A percentile compares a stretch with the other conserved stretches of the same genome.
phyloP scores from a whole-genome alignment of 2,113 vertebrate species.

The Phaetusa simplex region DNA sequence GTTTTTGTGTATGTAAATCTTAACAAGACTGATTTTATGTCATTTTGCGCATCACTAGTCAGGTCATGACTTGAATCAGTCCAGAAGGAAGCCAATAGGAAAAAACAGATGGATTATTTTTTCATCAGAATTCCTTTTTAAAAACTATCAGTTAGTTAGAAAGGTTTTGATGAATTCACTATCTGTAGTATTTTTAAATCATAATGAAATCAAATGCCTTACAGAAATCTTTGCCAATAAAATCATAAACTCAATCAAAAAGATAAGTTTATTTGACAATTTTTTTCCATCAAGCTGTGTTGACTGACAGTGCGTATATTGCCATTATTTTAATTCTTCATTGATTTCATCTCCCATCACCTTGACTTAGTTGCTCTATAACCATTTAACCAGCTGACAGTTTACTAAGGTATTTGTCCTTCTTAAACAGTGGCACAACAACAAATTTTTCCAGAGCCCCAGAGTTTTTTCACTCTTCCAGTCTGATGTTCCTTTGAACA shows the following conservation, averaged over 20 bases:
- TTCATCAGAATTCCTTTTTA: background rate
- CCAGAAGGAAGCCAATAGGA: background rate
- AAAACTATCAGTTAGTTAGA: background rate
- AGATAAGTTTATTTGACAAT: background rate
- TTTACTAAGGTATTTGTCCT: background rate
- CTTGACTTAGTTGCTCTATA: background rate
- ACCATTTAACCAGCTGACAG: background rate
- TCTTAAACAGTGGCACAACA: background rate
- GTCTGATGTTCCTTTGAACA: background rate
- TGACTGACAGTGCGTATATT: background rate
- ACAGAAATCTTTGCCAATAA: background rate
- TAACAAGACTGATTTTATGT: background rate
- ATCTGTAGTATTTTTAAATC: background rate
- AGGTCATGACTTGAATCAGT: background rate
- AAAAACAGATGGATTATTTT: background rate
- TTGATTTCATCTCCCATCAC: background rate
- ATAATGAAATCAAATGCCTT: background rate
- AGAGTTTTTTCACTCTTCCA: background rate
- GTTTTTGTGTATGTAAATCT: background rate
- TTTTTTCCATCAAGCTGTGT: background rate
- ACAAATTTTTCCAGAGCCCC: background rate
- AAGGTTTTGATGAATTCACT: background rate
- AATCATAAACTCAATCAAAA: constrained; percentile 1
- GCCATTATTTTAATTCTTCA: background rate
- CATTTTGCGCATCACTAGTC: background rate